phyloP scores from a whole-genome alignment of 1,140 invertebrate genomes.

The Euura lappo region DNA sequence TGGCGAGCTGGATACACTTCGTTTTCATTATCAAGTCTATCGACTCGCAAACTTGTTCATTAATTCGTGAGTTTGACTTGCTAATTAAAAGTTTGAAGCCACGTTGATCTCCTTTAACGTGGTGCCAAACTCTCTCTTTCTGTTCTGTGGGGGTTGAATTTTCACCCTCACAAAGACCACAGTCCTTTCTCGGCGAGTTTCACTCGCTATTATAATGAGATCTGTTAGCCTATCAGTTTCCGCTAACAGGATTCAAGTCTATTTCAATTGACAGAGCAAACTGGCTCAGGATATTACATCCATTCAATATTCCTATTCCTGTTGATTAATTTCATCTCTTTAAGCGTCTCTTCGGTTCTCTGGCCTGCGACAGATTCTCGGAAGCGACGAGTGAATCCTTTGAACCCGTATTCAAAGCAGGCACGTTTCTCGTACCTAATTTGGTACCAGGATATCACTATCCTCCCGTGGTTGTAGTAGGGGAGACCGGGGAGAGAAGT shows the following conservation, averaged over 20 bases:
- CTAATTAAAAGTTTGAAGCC: conserved; percentile 3
- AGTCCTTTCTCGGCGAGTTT: background rate
- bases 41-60: background rate
- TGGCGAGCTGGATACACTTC: background rate
- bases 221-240: background rate
- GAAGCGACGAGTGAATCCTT: too few relatives aligned
- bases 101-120: background rate
- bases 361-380: too few relatives aligned
- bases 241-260: background rate
- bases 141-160: background rate
- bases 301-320: too few relatives aligned
- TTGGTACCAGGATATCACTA: too few relatives aligned
- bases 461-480: too few relatives aligned
- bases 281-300: too few relatives aligned
- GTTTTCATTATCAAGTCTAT: background rate
- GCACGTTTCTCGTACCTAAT: too few relatives aligned
- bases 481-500: too few relatives aligned
- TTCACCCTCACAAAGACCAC: background rate
- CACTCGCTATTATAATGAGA: background rate
- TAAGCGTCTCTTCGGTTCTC: too few relatives aligned
- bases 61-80: conserved; percentile 5
- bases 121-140: background rate
- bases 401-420: too few relatives aligned
- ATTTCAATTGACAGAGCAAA: too few relatives aligned
- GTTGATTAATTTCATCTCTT: too few relatives aligned